These are phyloP conservation scores for Anthopleura xanthogrammica DNA, from an alignment of 92 coral and sea anemone species.

Conservation along the genomic window DNA sequence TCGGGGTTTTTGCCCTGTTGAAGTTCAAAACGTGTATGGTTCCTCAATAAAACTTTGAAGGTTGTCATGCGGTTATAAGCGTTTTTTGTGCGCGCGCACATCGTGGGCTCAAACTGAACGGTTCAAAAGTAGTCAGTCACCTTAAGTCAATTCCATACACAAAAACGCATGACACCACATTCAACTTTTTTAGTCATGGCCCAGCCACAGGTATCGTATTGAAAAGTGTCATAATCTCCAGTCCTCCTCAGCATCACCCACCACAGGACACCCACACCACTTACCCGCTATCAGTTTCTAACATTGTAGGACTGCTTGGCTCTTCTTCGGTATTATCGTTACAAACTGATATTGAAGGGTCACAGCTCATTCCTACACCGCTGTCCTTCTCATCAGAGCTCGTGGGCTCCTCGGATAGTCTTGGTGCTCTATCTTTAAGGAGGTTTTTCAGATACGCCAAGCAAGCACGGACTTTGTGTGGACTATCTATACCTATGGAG, in stretches of 20 bases:
- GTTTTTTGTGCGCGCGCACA: too few relatives aligned
- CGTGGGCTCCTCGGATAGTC: slow-evolving; percentile 14
- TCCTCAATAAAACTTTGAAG: too few relatives aligned
- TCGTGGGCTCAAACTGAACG: too few relatives aligned
- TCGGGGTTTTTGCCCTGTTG: too few relatives aligned
- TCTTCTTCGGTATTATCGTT: slow-evolving; percentile 30
- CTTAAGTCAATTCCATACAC: too few relatives aligned
- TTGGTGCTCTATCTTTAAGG: not conserved
- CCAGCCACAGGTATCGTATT: too few relatives aligned
- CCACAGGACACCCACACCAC: not conserved
- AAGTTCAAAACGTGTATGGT: too few relatives aligned
- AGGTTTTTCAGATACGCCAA: slow-evolving; percentile 36
- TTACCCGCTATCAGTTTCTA: slow-evolving; percentile 20
- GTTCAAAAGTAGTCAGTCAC: too few relatives aligned
- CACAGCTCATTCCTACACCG: slow-evolving; percentile 52
- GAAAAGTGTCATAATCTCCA: not conserved
- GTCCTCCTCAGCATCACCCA: not conserved
- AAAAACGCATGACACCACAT: too few relatives aligned
- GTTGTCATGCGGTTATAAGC: too few relatives aligned
- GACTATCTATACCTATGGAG: slow-evolving; percentile 45
- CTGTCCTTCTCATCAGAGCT: slow-evolving; percentile 56
- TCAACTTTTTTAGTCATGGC: too few relatives aligned
- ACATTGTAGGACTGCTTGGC: slow-evolving; percentile 23
- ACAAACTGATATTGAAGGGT: slow-evolving; percentile 13
- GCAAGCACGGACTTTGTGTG: slow-evolving; percentile 42